Conservation (phyloP, 1,140 invertebrate genomes). For the Thrips palmi region DNA sequence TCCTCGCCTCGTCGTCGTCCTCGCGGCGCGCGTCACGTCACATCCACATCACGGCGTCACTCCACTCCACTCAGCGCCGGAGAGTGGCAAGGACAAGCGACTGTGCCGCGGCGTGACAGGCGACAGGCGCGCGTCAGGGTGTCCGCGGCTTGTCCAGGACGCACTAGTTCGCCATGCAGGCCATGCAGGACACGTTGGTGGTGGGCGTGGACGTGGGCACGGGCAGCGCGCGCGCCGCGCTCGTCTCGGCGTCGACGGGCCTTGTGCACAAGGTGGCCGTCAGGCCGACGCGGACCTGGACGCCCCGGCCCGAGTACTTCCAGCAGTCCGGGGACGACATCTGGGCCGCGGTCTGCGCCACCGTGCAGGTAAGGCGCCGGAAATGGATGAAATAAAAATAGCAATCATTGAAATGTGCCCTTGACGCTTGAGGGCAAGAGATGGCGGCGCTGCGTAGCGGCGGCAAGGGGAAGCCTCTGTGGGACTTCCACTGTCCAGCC, state of each 20-base stretch:
- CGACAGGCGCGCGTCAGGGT: too few relatives aligned
- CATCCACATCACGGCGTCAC: too few relatives aligned
- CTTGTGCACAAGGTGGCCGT: conserved; percentile 39
- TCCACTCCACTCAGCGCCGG: too few relatives aligned
- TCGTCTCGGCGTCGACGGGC: conserved; percentile 47
- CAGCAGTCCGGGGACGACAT: conserved; percentile 88
- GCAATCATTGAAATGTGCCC: too few relatives aligned
- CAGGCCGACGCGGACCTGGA: conserved; percentile 54
- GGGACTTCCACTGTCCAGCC: not conserved
- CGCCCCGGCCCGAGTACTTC: conserved; percentile 55
- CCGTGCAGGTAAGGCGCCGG: conserved; percentile 53
- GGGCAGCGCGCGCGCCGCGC: conserved; percentile 64
- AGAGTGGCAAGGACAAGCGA: too few relatives aligned
- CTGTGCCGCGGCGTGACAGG: too few relatives aligned
- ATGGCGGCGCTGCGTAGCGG: not conserved
- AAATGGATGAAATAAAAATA: too few relatives aligned
- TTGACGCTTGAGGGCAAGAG: conserved; percentile 1
- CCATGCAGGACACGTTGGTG: conserved; percentile 32
- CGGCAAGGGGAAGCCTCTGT: not conserved
- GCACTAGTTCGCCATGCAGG: too few relatives aligned
- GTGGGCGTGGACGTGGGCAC: conserved; percentile 91
- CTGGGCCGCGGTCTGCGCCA: conserved; percentile 51
- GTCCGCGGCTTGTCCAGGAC: too few relatives aligned
- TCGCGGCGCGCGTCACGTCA: too few relatives aligned
- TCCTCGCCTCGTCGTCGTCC: too few relatives aligned